phyloP scores from a whole-genome alignment of 2,113 vertebrate species.

The Cygnus atratus region DNA sequence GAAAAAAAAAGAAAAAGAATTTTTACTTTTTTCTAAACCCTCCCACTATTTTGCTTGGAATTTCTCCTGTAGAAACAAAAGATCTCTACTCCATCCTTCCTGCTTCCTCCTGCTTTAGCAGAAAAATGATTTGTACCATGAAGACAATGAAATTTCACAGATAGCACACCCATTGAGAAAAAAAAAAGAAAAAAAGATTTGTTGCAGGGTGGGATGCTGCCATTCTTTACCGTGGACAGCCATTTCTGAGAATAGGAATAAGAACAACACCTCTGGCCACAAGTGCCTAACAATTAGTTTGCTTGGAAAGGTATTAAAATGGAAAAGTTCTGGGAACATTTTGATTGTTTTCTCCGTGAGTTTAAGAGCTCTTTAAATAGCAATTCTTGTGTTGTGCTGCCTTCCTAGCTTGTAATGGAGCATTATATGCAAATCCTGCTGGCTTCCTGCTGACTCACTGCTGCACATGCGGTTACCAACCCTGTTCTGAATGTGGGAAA shows the following conservation, averaged over 20 bases:
- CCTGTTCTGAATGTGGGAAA: not conserved
- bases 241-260: not conserved
- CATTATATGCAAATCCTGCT: not conserved
- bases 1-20: not conserved
- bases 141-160: not conserved
- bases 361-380: not conserved
- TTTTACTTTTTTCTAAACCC: not conserved
- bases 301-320: not conserved
- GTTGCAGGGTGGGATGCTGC: not conserved
- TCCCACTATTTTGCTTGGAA: slow-evolving; percentile 44
- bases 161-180: not conserved
- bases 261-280: not conserved
- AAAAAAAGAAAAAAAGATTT: not conserved
- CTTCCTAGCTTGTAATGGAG: not conserved
- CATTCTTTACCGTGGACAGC: not conserved
- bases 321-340: not conserved
- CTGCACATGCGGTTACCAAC: not conserved
- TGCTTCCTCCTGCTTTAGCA: not conserved
- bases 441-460: not conserved
- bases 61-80: slow-evolving; percentile 42
- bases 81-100: slow-evolving; percentile 10
- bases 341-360: not conserved
- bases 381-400: not conserved
- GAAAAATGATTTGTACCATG: not conserved
- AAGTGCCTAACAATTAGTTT: not conserved